Conservation (phyloP, 2,113 vertebrate species). For the Pelmatolapia mariae region DNA sequence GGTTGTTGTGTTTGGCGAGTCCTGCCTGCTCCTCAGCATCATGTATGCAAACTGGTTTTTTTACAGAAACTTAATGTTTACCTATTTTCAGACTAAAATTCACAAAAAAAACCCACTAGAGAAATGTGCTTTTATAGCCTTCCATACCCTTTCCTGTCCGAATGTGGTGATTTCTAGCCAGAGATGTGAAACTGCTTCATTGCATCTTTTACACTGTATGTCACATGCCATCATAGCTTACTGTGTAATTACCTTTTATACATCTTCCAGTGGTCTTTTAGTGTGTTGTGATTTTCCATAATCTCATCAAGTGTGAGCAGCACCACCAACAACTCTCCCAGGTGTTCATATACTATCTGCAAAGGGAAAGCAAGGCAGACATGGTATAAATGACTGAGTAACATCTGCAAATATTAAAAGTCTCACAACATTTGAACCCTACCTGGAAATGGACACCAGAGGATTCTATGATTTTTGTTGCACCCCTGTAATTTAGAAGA, state of each 20-base stretch:
- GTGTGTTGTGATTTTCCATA: slow-evolving; percentile 87
- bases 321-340: slow-evolving; percentile 89
- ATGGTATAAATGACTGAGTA: background rate
- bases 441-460: slow-evolving; percentile 98
- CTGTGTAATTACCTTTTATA: slow-evolving; percentile 86
- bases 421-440: background rate
- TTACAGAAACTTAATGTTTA: background rate
- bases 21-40: background rate
- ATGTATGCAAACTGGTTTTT: background rate
- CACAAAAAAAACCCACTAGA: background rate
- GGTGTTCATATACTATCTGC: slow-evolving; percentile 92
- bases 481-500: slow-evolving; percentile 71
- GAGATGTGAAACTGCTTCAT: background rate
- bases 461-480: slow-evolving; percentile 94
- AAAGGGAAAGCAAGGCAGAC: background rate
- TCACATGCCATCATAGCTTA: background rate
- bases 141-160: background rate
- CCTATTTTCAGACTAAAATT: background rate
- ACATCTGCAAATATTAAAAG: background rate
- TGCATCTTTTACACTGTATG: background rate
- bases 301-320: slow-evolving; percentile 95
- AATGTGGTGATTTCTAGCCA: background rate
- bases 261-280: slow-evolving; percentile 99
- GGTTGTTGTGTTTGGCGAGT: background rate
- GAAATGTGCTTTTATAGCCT: background rate